phyloP scores from a whole-genome alignment of 2,797 vertebrate genomes.

The Alauda arvensis region DNA sequence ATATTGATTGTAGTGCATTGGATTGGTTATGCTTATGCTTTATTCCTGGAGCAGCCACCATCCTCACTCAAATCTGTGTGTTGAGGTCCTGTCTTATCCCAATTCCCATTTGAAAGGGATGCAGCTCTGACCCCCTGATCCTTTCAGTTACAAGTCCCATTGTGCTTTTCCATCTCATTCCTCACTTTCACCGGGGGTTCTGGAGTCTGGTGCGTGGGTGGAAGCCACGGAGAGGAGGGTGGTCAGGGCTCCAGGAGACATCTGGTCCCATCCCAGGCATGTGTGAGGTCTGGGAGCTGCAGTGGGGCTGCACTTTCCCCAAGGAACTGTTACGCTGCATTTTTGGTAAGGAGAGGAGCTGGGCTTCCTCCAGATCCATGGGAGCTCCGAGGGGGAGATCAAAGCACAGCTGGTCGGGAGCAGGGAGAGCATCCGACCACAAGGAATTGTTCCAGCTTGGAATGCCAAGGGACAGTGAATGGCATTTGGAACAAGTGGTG shows the following conservation, averaged over 20 bases:
- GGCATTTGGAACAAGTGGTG: neutral
- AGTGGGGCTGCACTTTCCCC: neutral
- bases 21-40: neutral
- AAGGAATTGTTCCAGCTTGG: neutral
- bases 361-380: neutral
- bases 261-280: neutral
- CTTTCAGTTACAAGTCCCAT: neutral
- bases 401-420: neutral
- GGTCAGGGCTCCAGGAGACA: neutral
- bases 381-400: neutral
- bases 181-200: neutral
- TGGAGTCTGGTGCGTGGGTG: fast-evolving
- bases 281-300: neutral
- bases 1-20: conserved; percentile 1
- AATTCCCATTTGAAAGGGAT: neutral
- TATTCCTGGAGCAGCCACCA: neutral
- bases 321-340: neutral
- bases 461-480: neutral
- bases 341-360: neutral
- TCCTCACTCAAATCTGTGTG: neutral
- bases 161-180: neutral
- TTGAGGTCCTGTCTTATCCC: neutral
- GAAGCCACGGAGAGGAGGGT: neutral
- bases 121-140: fast-evolving
- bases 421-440: neutral